Evolutionary conservation across 1,140 invertebrate species (phyloP), one percentile per base, ranked within the genome.

Genomic region (Chironomus striatipennis): DNA sequence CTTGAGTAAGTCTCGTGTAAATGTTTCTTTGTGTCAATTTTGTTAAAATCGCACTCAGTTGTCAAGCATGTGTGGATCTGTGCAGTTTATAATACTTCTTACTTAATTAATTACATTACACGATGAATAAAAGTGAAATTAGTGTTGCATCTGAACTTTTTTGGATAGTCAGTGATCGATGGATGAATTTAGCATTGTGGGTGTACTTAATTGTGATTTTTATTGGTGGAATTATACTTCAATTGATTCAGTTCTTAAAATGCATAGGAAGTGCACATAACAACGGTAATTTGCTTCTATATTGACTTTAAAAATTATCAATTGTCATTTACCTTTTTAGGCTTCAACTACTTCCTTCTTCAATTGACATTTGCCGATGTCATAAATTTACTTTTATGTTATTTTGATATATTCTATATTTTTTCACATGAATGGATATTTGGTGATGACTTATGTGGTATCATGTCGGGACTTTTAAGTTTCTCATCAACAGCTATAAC

Each of bases 101-200:
- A 57, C 47, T 57, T 57, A 57, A 57, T 57, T 57, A n/a, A 34
- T 34, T 34, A 34, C 24, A 34, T n/a, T 57, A 57, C 47, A 57
- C 12, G 12, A 57, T 57, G 47, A 57, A 57, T 57, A 57, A 57
- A 57, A 57, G 47, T 57, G 47, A 57, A 57, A 57, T 57, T 57
- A 57, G 4, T n/a, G 12, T 57, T 57, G 12, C 47, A 12, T 57
- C n/a, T 57, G 47, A 12, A 57, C 5, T 57, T 57, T n/a, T 57
- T 57, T 34, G 24, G 24, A 34, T 34, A 34, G n/a, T 12, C 12
- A 57, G n/a, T 15, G 12, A 57, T 57, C 12, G 15, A 15, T 57
- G 47, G 47, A n/a, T n/a, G n/a, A 57, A 57, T 57, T 5, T 57
- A n/a, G 47, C 47, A 57, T 57, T 57, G 47, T 57, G 47, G 47